Evolutionary conservation across 2,888 invertebrate species (phyloP).

Genomic region (Thysanoteuthis rhombus): DNA sequence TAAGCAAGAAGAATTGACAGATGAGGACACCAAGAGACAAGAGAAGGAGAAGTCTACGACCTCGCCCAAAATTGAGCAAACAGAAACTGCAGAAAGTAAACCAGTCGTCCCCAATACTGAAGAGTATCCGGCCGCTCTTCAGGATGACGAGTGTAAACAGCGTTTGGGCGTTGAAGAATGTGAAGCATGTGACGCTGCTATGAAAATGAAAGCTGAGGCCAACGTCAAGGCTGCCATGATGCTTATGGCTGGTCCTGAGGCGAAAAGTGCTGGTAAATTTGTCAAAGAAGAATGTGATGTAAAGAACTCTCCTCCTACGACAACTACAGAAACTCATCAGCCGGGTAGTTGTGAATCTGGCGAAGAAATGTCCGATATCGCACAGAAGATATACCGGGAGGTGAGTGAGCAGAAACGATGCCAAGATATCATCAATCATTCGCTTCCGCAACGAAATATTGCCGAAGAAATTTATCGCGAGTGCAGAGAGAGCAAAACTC

Average conservation of each 20-base stretch:
- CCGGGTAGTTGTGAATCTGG: neutral
- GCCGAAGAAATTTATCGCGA: slow-evolving; percentile 26
- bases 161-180: slow-evolving; percentile 15
- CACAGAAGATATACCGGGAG: slow-evolving; percentile 18
- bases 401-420: neutral
- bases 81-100: neutral
- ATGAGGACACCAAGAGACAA: neutral
- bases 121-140: neutral
- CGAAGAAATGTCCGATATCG: neutral
- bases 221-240: neutral
- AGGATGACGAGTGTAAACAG: neutral
- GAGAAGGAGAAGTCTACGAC: neutral
- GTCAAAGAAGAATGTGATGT: neutral
- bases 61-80: neutral
- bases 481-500: neutral
- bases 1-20: neutral
- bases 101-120: neutral
- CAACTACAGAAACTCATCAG: neutral
- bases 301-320: neutral
- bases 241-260: neutral
- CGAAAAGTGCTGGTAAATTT: neutral
- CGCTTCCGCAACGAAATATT: neutral
- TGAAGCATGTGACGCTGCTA: slow-evolving; percentile 17
- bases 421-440: neutral
- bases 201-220: slow-evolving; percentile 1